phyloP scores from a whole-genome alignment of 1,140 invertebrate species.

The Halesus radiatus region DNA sequence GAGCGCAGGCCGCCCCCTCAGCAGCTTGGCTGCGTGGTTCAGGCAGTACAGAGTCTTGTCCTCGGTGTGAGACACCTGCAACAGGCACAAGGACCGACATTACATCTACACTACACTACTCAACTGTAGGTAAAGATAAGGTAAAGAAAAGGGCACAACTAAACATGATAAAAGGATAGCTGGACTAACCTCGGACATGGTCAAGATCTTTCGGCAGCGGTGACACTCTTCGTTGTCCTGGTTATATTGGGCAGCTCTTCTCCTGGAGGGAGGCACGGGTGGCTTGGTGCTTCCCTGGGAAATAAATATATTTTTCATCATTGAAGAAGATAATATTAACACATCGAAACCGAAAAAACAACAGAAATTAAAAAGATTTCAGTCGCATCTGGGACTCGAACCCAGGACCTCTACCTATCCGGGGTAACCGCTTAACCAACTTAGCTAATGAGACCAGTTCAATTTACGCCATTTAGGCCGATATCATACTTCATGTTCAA shows the following conservation, averaged over 20 bases:
- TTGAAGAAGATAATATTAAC: no score
- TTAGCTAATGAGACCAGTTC: no score
- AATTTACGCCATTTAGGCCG: background rate
- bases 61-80: background rate
- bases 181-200: conserved; percentile 40
- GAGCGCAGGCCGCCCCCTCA: background rate
- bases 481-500: no score
- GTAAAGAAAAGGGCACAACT: no score
- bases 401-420: no score
- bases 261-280: background rate
- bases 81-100: background rate
- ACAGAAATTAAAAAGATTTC: no score
- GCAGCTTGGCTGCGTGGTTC: background rate
- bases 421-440: no score
- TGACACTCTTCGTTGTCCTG: conserved; percentile 45
- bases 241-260: background rate
- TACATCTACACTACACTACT: background rate
- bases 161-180: no score
- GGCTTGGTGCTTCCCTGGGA: background rate
- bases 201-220: conserved; percentile 37
- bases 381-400: no score
- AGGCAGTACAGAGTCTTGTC: background rate
- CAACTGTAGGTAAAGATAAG: no score
- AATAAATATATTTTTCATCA: no score
- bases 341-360: no score